A percentile compares a stretch with the other conserved stretches of the same genome.
Conservation (phyloP, 2,888 invertebrate species). For the Steinernema hermaphroditum region DNA sequence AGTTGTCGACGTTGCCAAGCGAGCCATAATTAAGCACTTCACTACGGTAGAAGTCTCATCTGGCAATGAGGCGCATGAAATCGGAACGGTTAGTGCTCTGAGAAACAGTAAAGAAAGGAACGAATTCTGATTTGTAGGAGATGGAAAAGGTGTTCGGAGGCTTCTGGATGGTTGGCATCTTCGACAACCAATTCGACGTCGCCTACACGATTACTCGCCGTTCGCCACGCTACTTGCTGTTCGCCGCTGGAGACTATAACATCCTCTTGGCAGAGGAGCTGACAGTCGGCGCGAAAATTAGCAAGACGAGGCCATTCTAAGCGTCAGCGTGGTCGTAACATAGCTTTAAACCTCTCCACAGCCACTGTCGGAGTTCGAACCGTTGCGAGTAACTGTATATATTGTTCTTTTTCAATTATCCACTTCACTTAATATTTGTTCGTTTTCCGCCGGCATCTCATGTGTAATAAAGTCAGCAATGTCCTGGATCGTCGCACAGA, state of each 20-base stretch:
- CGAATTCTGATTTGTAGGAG: conserved; percentile 33
- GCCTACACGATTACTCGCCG: conserved; percentile 50
- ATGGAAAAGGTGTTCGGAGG: conserved; percentile 46
- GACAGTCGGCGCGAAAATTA: not conserved
- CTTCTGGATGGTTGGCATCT: conserved; percentile 47
- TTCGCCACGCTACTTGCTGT: conserved; percentile 46
- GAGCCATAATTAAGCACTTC: conserved; percentile 37
- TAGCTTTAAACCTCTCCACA: not conserved
- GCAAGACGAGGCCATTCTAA: conserved; percentile 15
- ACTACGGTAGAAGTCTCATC: conserved; percentile 34
- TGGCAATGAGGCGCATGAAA: conserved; percentile 39
- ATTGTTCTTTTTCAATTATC: conserved; percentile 5
- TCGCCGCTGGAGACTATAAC: conserved; percentile 39
- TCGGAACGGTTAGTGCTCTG: conserved; percentile 35
- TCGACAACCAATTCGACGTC: conserved; percentile 42
- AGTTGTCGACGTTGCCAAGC: conserved; percentile 20
- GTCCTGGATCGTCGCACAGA: not conserved
- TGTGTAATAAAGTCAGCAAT: conserved; percentile 27
- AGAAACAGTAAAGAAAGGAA: not conserved
- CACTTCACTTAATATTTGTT: not conserved
- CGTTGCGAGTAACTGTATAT: conserved; percentile 27
- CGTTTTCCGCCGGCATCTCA: conserved; percentile 10
- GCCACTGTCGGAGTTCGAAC: not conserved
- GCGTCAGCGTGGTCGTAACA: too few species aligned
- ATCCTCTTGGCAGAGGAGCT: conserved; percentile 44